Base-by-base conservation (phyloP, 2,797 vertebrate genomes). In the Schizopygopsis pylzovi region DNA sequence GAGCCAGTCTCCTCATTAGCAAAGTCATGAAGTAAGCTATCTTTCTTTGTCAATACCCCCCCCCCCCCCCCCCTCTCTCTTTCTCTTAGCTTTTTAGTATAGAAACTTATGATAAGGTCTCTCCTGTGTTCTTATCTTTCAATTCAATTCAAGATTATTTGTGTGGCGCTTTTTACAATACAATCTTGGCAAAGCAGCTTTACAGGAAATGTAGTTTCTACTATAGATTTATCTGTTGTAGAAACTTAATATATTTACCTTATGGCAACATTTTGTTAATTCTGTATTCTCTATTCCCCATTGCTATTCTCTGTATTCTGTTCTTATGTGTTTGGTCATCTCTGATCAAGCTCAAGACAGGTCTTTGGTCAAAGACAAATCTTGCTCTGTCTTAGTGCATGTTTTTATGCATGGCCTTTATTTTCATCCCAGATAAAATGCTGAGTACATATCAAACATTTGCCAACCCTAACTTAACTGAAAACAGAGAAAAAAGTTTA, bases 11-110 rank as follows among this genome's bases (percentile, higher is more conserved):
- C 52, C 84, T 89, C 63, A 88, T 83, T 89, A 90, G 83, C 89
- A 93, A 92, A 80, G 91, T 93, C 72, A 83, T 91, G 87, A 95
- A 95, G 95, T 96, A 95, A 90, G 84, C 89, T 4, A 77, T 0
- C 65, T 70, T 54, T 81, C 39, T 79, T 56, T 82, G 11, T 75
- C 5, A 45, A 4, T 39, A 1, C 22, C 20, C 85, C 33, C 1
- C 18, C 20, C 81, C 18, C 20, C 81, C 33, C 20, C 81, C 25
- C 25, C 25, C 33, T 63, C 25, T 52, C 13, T 77, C n/a, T 59
- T 28, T 33, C 28, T 33, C 6, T 59, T n/a, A 72, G 11, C 9
- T 68, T 41, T 73, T 47, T 85, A 25, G 56, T 61, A 16, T 25
- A 61, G 37, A 79, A 59, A 59, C 37, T 25, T 12, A 12, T n/a